Evolutionary conservation across 2,888 invertebrate genomes (phyloP), one percentile per base, ranked within the genome.

Genomic region (Mythimna loreyi): DNA sequence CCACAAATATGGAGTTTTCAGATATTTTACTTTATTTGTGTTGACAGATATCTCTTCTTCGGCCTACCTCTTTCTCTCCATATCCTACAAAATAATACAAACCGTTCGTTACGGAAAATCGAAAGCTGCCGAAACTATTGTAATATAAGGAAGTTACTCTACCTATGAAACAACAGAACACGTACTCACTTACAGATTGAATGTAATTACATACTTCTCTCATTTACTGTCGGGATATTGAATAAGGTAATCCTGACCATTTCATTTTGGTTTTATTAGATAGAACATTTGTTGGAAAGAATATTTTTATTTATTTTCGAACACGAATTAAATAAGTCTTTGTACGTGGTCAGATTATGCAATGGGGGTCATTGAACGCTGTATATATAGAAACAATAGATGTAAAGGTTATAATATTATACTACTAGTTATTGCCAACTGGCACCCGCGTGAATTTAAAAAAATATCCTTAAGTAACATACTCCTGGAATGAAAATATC

Each of bases 151-250:
- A 59, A 62, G 45, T 57, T 33, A 33, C 13, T 33, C 52, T 7
- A 43, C 49, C 19, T 58, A 19, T 33, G 58, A 56, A 60, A 69
- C 36, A 53, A 69, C 1, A 52, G 33, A 74, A 40, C 59, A 55
- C 65, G 58, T 65, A 65, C 61, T 47, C 30, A 0, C 13, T 77
- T 56, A 78, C 69, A 59, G 59, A 69, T 63, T 60, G 47, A 60
- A 77, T 65, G 61, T 65, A 68, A 77, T 73, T 59, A 69, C 40
- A 40, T 72, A 67, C 52, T 66, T 69, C 52, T 36, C 52, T 65
- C 47, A 47, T 55, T 65, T 53, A 47, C 30, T 60, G 33, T 11
- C 9, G 43, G 50, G 23, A 56, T 74, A 78, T 59, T 60, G 64
- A 65, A 69, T 65, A 25, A 56, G 40, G n/a, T 55, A 47, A 56